Evolutionary conservation across 1,140 invertebrate species (phyloP).

Genomic region (Camponotus floridanus): DNA sequence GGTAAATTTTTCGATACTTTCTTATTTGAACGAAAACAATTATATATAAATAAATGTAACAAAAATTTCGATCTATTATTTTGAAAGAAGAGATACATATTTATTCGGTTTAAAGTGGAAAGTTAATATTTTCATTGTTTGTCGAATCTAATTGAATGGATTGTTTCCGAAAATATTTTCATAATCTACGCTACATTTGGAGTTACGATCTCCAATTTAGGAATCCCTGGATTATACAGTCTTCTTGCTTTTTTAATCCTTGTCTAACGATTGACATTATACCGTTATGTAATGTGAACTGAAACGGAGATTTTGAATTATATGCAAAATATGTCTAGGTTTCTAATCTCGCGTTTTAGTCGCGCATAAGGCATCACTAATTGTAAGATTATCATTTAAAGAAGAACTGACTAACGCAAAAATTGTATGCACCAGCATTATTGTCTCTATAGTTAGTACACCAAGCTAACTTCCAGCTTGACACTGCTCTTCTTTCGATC

Average conservation of each 20-base stretch:
- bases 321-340: conserved; percentile 39
- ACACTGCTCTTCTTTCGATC: conserved; percentile 9
- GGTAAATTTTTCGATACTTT: neutral
- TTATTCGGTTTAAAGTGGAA: neutral
- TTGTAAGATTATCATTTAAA: conserved; percentile 40
- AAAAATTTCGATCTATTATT: neutral
- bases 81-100: neutral
- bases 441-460: conserved; percentile 60
- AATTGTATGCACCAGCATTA: conserved; percentile 32
- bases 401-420: conserved; percentile 39
- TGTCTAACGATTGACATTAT: conserved; percentile 13
- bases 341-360: conserved; percentile 19
- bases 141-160: neutral
- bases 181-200: conserved; percentile 1
- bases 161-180: conserved; percentile 36
- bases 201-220: conserved; percentile 14
- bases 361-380: conserved; percentile 47
- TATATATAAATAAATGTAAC: neutral
- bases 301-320: neutral
- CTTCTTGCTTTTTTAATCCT: conserved; percentile 40
- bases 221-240: conserved; percentile 57
- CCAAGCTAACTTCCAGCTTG: conserved; percentile 45
- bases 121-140: neutral
- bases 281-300: conserved; percentile 4
- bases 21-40: neutral